phyloP scores from a whole-genome alignment of 1,140 invertebrate genomes.

The Patella vulgata region DNA sequence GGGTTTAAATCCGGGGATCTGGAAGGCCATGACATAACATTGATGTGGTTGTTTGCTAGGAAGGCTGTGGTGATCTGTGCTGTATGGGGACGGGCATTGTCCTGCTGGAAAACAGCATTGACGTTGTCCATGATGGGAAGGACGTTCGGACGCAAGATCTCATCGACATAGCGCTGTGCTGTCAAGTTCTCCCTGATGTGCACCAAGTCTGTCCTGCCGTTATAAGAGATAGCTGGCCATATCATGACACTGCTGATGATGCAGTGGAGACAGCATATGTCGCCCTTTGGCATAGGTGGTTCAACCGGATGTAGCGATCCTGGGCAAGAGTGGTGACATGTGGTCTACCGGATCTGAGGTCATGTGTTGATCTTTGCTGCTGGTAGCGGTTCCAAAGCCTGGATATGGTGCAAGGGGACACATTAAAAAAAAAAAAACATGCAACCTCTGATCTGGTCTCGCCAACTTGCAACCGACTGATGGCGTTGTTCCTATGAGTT shows the following conservation, averaged over 20 bases:
- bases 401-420: conserved; percentile 11
- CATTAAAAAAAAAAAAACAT: too few species aligned
- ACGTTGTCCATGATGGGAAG: conserved; percentile 1
- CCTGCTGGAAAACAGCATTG: conserved; percentile 25
- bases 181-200: conserved; percentile 2
- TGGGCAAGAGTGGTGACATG: conserved; percentile 3
- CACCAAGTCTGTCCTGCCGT: conserved; percentile 18
- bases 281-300: neutral
- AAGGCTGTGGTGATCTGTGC: conserved; percentile 23
- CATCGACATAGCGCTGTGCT: neutral
- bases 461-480: conserved; percentile 17
- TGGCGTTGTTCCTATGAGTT: conserved; percentile 9
- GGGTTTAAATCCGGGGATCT: conserved; percentile 41
- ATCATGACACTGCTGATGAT: conserved; percentile 25
- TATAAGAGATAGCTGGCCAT: conserved; percentile 24
- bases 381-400: conserved; percentile 6
- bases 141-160: neutral
- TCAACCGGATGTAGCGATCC: conserved; percentile 10
- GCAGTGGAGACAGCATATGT: conserved; percentile 8
- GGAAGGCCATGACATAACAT: conserved; percentile 35
- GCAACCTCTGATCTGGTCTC: conserved; percentile 12
- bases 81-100: conserved; percentile 31
- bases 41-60: conserved; percentile 23
- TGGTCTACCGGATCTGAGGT: conserved; percentile 14
- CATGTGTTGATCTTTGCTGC: too few species aligned